Base-by-base conservation (phyloP, 2,888 invertebrate species). In the Lasioglossum morio region DNA sequence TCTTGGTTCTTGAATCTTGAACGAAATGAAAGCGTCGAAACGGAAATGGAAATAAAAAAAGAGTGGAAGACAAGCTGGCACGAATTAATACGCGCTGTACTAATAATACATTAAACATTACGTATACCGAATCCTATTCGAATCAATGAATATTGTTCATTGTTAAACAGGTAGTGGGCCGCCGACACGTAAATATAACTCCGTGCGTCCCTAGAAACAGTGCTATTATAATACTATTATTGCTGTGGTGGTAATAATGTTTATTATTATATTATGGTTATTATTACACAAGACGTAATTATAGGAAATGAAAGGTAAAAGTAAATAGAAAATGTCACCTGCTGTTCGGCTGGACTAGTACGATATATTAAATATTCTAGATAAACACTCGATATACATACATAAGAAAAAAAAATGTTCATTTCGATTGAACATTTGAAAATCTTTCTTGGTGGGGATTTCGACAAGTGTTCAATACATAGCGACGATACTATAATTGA, bases 161-260 rank as follows among this genome's bases (percentile, higher is more conserved):
- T 91, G 91, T 90, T 91, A 91, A 92, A 86, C 82, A 88, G 91
- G 92, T 91, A 91, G 91, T 85, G 88, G 89, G 88, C 85, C 87
- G 92, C 87, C 88, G 87, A 89, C 90, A 88, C 88, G 79, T 91
- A 89, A 91, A 85, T 87, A 87, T 89, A 92, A 89, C 74, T 84
- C 77, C 83, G 86, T 87, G 91, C 91, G 90, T 87, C 89, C 87
- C 89, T 92, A 92, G 91, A 88, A 88, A 89, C 90, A 92, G 89
- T 91, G 91, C 90, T 92, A 93, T 91, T 92, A 90, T 91, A 92
- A 92, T 92, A 93, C 86, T 92, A 92, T 92, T 92, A 93, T 92
- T 92, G 92, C 92, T 93, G 92, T 92, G 92, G 91, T 93, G 92
- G 92, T 93, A 92, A 93, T 93, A 92, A 92, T 91, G 90, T 93